Evolutionary conservation across 2,888 invertebrate species (phyloP).

Genomic region (Malacosoma neustria): DNA sequence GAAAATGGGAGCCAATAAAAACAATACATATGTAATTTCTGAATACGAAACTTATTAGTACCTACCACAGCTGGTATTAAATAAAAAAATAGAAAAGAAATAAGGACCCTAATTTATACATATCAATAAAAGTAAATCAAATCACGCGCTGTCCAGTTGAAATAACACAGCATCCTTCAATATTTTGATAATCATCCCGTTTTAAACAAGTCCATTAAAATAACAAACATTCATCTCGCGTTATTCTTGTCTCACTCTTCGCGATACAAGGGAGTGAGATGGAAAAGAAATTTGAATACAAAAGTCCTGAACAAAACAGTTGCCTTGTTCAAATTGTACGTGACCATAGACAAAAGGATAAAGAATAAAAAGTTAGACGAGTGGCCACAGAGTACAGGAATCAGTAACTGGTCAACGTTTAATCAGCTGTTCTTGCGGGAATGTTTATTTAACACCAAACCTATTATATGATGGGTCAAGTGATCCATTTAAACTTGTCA

Average conservation of each 20-base stretch:
- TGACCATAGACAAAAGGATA: constrained; percentile 58
- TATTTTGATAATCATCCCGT: constrained; percentile 40
- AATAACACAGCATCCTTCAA: constrained; percentile 65
- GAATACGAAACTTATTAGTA: too few relatives aligned
- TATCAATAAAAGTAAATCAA: constrained; percentile 17
- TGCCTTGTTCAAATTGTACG: constrained; percentile 33
- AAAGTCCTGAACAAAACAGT: not conserved
- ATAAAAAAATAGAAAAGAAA: too few relatives aligned
- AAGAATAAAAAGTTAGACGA: constrained; percentile 16
- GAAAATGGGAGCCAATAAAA: too few relatives aligned
- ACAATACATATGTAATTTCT: too few relatives aligned
- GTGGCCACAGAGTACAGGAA: constrained; percentile 22
- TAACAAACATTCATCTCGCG: constrained; percentile 13
- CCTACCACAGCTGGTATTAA: too few relatives aligned
- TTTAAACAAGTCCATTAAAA: constrained; percentile 28
- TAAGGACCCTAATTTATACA: constrained; percentile 15
- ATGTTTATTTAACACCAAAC: not conserved
- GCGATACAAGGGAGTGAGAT: not conserved
- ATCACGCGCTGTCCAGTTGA: constrained; percentile 62
- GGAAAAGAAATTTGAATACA: not conserved
- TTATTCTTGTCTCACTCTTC: not conserved
- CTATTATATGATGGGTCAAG: too few relatives aligned
- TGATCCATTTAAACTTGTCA: too few relatives aligned
- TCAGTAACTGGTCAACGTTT: constrained; percentile 33
- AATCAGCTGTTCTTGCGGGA: constrained; percentile 30